Percentiles rank a stretch among this genome's conserved stretches.
Evolutionary conservation across 2,113 vertebrate species (phyloP).

Genomic region (Natator depressus): DNA sequence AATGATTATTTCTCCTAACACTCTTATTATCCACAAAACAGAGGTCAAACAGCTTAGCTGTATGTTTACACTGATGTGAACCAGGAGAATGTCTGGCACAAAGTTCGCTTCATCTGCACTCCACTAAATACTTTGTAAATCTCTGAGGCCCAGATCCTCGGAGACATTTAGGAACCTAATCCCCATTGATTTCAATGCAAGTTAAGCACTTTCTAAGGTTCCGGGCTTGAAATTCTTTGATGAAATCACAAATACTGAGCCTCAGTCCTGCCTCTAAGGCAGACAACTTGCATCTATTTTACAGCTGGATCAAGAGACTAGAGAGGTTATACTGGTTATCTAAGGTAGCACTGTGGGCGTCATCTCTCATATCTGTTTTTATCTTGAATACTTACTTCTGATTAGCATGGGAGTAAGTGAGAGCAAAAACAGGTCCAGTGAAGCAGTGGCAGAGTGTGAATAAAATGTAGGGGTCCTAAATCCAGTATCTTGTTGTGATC

Average conservation of each 20-base stretch:
- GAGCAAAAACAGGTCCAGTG: background rate
- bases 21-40: background rate
- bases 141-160: background rate
- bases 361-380: background rate
- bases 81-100: background rate
- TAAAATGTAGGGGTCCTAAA: background rate
- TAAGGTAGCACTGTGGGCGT: accelerated
- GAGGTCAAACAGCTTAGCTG: background rate
- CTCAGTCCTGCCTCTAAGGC: background rate
- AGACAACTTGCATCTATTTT: background rate
- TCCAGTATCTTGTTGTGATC: background rate
- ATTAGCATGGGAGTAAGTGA: background rate
- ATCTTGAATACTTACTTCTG: background rate
- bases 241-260: background rate
- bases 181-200: background rate
- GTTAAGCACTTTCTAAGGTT: background rate
- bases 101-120: background rate
- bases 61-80: background rate
- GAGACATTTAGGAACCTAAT: background rate
- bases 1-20: background rate
- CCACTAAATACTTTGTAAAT: background rate
- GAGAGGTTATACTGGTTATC: background rate
- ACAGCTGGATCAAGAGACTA: background rate
- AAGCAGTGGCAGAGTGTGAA: background rate
- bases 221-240: background rate